Evolutionary conservation across 2,888 invertebrate genomes (phyloP).

Genomic region (Temnothorax rugatulus): DNA sequence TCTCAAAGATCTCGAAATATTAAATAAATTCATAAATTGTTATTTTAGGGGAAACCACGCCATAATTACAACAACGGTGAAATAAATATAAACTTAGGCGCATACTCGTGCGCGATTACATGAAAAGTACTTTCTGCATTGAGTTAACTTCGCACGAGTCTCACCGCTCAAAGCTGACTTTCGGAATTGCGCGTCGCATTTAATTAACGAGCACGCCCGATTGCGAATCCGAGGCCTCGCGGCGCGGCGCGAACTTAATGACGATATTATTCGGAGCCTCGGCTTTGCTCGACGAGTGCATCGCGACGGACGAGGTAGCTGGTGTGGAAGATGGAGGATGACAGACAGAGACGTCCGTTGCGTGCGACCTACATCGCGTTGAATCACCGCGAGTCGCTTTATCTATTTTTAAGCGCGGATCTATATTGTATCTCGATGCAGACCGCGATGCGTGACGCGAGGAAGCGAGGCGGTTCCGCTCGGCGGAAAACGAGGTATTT

Average conservation of each 20-base stretch:
- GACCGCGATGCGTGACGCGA: conserved; percentile 49
- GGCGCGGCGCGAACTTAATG: conserved; percentile 40
- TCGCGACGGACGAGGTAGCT: conserved; percentile 16
- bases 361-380: conserved; percentile 56
- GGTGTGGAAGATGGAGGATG: conserved; percentile 24
- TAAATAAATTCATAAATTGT: not conserved
- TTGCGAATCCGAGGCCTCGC: conserved; percentile 25
- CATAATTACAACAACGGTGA: not conserved
- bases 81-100: not conserved
- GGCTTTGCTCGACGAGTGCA: conserved; percentile 35
- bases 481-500: conserved; percentile 51
- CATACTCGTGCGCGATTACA: not conserved
- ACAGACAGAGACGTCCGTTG: conserved; percentile 45
- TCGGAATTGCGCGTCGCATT: conserved; percentile 46
- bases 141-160: conserved; percentile 29
- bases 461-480: conserved; percentile 50
- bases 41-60: not conserved
- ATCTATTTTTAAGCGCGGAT: conserved; percentile 53
- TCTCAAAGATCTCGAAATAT: not conserved
- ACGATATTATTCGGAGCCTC: conserved; percentile 52
- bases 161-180: conserved; percentile 51
- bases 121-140: not conserved
- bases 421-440: conserved; percentile 45
- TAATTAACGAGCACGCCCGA: conserved; percentile 56
- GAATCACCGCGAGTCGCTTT: conserved; percentile 54